Evolutionary conservation across 2,888 invertebrate genomes (phyloP).

Genomic region (Sthenelais limicola): DNA sequence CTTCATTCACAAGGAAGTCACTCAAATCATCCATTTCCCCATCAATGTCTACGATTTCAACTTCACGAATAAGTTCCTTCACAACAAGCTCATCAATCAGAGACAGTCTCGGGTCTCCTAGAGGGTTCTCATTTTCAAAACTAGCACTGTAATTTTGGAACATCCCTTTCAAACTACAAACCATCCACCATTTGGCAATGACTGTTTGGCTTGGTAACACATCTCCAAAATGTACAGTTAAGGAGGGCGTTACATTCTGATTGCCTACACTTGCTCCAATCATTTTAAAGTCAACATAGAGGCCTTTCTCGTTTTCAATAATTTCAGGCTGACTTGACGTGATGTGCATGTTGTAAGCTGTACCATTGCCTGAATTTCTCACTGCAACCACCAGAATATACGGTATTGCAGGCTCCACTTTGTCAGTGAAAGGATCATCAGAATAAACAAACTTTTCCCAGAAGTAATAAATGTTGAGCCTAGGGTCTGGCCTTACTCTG

Average conservation of each 20-base stretch:
- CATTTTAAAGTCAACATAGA: constrained; percentile 55
- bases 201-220: constrained; percentile 53
- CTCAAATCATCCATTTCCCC: no score
- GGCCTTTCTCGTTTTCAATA: constrained; percentile 60
- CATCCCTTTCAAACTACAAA: constrained; percentile 54
- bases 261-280: constrained; percentile 53
- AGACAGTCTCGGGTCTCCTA: no score
- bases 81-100: no score
- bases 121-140: no score
- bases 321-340: constrained; percentile 60
- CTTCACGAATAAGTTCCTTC: no score
- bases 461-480: constrained; percentile 56
- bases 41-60: no score
- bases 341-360: constrained; percentile 53
- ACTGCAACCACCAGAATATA: constrained; percentile 56
- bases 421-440: constrained; percentile 56
- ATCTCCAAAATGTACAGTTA: constrained; percentile 57
- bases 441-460: constrained; percentile 57
- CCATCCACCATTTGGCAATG: constrained; percentile 55
- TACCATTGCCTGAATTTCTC: constrained; percentile 54
- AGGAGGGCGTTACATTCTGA: constrained; percentile 50
- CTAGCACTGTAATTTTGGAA: constrained; percentile 59
- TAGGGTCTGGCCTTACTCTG: constrained; percentile 58
- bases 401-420: constrained; percentile 55
- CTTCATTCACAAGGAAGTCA: no score